Base-by-base conservation (phyloP, 2,888 invertebrate species). In the Cecidostiba fungosa region DNA sequence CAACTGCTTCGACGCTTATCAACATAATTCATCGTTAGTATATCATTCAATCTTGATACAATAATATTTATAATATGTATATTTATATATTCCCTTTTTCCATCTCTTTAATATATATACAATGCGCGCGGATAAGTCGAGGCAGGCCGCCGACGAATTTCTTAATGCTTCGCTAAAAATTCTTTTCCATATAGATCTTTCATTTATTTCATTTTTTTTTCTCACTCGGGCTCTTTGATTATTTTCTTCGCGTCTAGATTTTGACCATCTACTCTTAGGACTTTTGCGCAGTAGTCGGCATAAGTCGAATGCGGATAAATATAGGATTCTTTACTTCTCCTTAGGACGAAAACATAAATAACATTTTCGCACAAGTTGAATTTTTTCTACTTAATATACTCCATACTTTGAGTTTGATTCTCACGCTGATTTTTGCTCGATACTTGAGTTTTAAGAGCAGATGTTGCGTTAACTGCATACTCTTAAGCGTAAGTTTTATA, bases 11-110 rank as follows among this genome's bases (percentile, higher is more conserved):
- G 90, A 91, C 90, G 87, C 59, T 87, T 74, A 5, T 72, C 90
- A 90, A 91, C 89, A 91, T 91, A 91, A 89, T 89, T 89, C 87
- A 91, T 90, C 90, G 90, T 89, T 91, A 91, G 90, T 91, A 81
- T 85, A 85, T 83, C 66, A 91, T 91, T 91, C 89, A 91, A 91
- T 91, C 90, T 91, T 90, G 88, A 92, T 82, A 91, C 88, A 91
- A 88, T 91, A 91, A 90, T 92, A 92, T 92, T 91, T 92, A 91
- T 92, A 92, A 91, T 92, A 91, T 91, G 90, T 90, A 89, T 91
- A 90, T 91, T 88, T 90, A 88, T 90, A 87, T 90, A 89, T 90
- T 62, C 26, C 32, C 19, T 19, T 83, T 89, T 87, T 86, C 85
- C 87, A 88, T 88, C 89, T 84, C 84, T 88, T 89, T 88, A 89